Conservation (phyloP, 2,888 invertebrate species). For the Apamea epomidion region DNA sequence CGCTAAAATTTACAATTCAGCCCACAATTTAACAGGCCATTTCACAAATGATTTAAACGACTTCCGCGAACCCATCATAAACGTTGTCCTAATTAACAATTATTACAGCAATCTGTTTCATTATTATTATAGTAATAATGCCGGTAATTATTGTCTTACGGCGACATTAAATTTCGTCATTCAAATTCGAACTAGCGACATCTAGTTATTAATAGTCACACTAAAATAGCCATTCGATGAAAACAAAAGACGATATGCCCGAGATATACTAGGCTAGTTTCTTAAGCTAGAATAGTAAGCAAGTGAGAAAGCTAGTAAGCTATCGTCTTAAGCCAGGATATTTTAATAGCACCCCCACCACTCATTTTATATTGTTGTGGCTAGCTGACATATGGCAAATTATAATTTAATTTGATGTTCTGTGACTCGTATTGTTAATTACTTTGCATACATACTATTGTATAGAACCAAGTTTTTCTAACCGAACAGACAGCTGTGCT, state of each 20-base stretch:
- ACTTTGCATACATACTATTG: too few relatives aligned
- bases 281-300: neutral
- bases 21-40: conserved; percentile 35
- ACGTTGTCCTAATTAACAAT: conserved; percentile 30
- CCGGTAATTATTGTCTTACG: conserved; percentile 8
- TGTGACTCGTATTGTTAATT: too few relatives aligned
- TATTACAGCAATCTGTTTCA: conserved; percentile 33
- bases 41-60: conserved; percentile 28
- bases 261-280: neutral
- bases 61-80: conserved; percentile 32
- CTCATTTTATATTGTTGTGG: too few relatives aligned
- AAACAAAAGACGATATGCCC: conserved; percentile 12
- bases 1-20: conserved; percentile 8
- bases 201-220: conserved; percentile 23
- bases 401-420: too few relatives aligned
- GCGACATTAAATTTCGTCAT: conserved; percentile 4
- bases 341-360: too few relatives aligned
- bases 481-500: too few relatives aligned
- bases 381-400: too few relatives aligned
- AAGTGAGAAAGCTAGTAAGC: neutral
- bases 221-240: conserved; percentile 15
- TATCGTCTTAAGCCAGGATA: too few relatives aligned
- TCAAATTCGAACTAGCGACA: conserved; percentile 24
- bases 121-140: conserved; percentile 13
- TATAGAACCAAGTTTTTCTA: too few relatives aligned